These are phyloP conservation scores for Corella eumyota DNA, from an alignment of 23 tunicate species.

Conservation along the genomic window DNA sequence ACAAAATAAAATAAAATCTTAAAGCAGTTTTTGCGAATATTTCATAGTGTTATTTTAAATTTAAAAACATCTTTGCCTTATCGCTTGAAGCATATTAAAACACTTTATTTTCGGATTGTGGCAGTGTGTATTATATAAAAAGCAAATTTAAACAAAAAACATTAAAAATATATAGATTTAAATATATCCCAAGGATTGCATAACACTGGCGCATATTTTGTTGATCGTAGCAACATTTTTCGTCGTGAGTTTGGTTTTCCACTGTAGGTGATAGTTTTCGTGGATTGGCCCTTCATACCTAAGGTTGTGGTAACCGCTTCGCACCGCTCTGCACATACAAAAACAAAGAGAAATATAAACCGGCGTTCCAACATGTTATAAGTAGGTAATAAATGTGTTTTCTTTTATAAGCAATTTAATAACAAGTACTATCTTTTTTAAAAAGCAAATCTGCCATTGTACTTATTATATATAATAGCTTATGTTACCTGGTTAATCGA, in stretches of 20 bases:
- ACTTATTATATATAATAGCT: no score
- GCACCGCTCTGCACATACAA: slow-evolving; percentile 19
- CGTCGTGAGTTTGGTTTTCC: slow-evolving; percentile 24
- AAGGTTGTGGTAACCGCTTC: slow-evolving; percentile 16
- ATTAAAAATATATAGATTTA: no score
- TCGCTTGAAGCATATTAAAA: no score
- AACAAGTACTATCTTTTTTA: no score
- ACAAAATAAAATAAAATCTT: no score
- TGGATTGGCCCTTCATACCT: slow-evolving; percentile 9
- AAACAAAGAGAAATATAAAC: background rate
- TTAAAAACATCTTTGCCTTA: no score
- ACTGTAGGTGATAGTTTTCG: background rate
- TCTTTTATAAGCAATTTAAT: background rate
- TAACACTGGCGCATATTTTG: slow-evolving; percentile 22
- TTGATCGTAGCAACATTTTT: slow-evolving; percentile 15
- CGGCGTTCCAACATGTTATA: background rate
- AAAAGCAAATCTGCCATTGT: no score
- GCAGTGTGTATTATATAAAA: no score
- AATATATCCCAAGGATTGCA: slow-evolving; percentile 26
- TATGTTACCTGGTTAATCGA: slow-evolving; percentile 26
- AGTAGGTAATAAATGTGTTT: background rate
- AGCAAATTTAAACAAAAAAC: no score
- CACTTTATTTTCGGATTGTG: no score
- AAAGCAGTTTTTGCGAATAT: no score
- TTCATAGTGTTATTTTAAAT: no score